Evolutionary conservation across 1,140 invertebrate genomes (phyloP).

Genomic region (Aporrectodea caliginosa): DNA sequence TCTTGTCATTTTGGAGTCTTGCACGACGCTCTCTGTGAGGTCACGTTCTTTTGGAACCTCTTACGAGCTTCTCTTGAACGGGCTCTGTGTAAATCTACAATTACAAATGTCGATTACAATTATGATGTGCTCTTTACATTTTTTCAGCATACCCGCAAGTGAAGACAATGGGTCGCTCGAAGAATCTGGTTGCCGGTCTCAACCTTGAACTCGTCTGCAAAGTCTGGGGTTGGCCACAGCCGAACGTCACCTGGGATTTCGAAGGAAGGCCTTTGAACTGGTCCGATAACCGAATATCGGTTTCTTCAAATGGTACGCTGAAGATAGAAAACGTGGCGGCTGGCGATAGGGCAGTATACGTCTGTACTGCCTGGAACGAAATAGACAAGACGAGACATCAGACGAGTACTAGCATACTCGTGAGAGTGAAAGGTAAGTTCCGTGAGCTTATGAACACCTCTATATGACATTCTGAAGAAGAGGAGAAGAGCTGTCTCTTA

Average conservation of each 20-base stretch:
- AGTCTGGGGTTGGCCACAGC: slow-evolving; percentile 14
- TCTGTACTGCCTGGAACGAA: slow-evolving; percentile 1
- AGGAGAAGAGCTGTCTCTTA: too few relatives aligned
- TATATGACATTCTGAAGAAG: too few relatives aligned
- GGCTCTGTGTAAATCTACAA: not conserved
- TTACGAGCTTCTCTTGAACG: not conserved
- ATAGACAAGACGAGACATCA: not conserved
- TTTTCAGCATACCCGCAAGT: slow-evolving; percentile 14
- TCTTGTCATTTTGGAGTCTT: not conserved
- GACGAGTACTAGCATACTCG: slow-evolving; percentile 1
- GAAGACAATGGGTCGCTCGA: slow-evolving; percentile 9
- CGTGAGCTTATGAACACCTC: too few relatives aligned
- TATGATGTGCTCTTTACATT: not conserved
- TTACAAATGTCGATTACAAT: not conserved
- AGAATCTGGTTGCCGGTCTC: slow-evolving; percentile 6
- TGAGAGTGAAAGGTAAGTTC: slow-evolving; percentile 16
- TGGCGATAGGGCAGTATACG: slow-evolving; percentile 14
- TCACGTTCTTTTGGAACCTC: not conserved
- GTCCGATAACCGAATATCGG: slow-evolving; percentile 8
- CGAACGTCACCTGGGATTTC: slow-evolving; percentile 17
- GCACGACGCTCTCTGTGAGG: not conserved
- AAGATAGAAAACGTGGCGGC: slow-evolving; percentile 1
- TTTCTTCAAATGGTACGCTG: not conserved
- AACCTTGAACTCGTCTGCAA: slow-evolving; percentile 12
- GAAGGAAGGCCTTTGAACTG: not conserved